Base-by-base conservation (phyloP, 1,140 invertebrate genomes). In the Trichomalopsis sarcophagae region DNA sequence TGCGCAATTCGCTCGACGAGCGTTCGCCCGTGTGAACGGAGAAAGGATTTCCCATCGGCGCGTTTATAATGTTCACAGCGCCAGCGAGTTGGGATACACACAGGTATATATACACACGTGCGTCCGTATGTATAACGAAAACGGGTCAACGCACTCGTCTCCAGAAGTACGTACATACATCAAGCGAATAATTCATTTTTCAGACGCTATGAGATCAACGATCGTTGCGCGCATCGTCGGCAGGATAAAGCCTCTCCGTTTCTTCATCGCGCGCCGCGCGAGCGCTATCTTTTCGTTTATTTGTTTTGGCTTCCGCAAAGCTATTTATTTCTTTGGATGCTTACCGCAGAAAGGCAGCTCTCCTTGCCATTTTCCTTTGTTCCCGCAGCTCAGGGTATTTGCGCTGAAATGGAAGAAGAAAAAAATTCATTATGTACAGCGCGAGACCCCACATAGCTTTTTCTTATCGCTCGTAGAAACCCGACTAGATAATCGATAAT, bases 301-400 rank as follows among this genome's bases (percentile, higher is more conserved):
- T 77, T 55, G 7, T 77, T 77, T 50, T 50, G 13, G n/a, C 17
- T 21, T 66, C 17, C 62, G 62, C n/a, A 23, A 21, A 66, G 5
- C 17, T 73, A 36, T 73, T 13, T 68, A 81, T 66, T 69, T 74
- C 27, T 75, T 75, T 10, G 23, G 68, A 10, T 30, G 92, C 94
- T 95, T 93, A 96, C 97, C 97, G 91, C 97, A 98, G 92, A 97
- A 97, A 55, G 97, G 97, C 36, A 96, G 90, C 23, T 97, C 96
- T 21, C 96, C 95, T 14, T 95, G 95, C 97, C 97, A 98, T 89
- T 95, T 95, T 68, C 95, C 96, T 81, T 93, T 93, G 40, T 94
- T 89, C 73, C 95, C 95, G 91, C 97, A 98, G 44, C 95, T 95
- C 78, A 95, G 91, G 79, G 94, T 94, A 33, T 94, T 93, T 3